These are phyloP conservation scores for Semaprochilodus insignis DNA, from an alignment of 2,797 vertebrate genomes.

Conservation along the genomic window DNA sequence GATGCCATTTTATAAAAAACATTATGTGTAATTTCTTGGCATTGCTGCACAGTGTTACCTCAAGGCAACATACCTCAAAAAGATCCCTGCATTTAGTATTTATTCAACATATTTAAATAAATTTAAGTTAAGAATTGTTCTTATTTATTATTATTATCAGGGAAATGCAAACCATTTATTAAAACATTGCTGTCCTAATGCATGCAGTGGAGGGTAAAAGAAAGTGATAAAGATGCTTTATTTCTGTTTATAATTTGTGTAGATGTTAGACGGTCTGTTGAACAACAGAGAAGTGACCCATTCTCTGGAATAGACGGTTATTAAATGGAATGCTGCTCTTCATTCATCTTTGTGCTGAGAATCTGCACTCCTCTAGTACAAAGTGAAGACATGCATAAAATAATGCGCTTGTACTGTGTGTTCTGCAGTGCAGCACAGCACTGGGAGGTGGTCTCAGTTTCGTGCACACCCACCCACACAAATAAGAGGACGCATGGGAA, in stretches of 20 bases:
- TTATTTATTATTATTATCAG: too few relatives aligned
- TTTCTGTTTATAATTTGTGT: neutral
- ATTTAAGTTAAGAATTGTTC: too few relatives aligned
- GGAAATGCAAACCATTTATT: too few relatives aligned
- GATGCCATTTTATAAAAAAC: too few relatives aligned
- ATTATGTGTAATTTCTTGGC: too few relatives aligned
- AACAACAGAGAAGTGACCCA: neutral
- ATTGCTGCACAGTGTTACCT: too few relatives aligned
- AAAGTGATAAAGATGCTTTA: neutral
- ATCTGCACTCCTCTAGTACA: neutral
- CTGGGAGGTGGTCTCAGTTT: neutral
- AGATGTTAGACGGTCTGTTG: neutral
- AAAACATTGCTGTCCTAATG: too few relatives aligned
- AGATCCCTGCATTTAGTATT: too few relatives aligned
- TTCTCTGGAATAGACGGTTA: neutral
- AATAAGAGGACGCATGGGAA: neutral
- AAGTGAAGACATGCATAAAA: neutral
- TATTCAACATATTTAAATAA: too few relatives aligned
- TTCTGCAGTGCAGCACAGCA: neutral
- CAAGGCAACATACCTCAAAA: too few relatives aligned
- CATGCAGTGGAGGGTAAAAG: too few relatives aligned
- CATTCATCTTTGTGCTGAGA: neutral
- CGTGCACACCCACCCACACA: neutral
- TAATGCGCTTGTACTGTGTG: neutral
- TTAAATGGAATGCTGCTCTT: neutral